Conservation (phyloP, 2,888 invertebrate species). For the Drosophila parthenogenetica region DNA sequence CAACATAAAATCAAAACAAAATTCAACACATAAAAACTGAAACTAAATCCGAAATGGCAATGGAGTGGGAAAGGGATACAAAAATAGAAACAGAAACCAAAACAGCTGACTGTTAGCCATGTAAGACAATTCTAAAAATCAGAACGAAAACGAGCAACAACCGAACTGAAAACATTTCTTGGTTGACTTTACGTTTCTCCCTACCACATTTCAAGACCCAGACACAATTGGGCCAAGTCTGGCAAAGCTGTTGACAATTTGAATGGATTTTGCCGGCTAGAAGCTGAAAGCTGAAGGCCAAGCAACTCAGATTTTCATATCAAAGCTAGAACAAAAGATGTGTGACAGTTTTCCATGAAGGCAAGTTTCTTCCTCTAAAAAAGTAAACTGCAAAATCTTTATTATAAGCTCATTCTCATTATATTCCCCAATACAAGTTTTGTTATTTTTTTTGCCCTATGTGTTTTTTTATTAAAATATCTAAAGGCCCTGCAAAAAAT, state of each 20-base stretch:
- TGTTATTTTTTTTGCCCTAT: slow-evolving; percentile 1
- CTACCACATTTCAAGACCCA: slow-evolving; percentile 6
- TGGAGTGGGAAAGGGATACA: not conserved
- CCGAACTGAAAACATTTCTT: slow-evolving; percentile 13
- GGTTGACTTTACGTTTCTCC: slow-evolving; percentile 23
- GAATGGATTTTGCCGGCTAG: slow-evolving; percentile 35
- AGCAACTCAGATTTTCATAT: slow-evolving; percentile 29
- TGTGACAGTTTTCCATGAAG: slow-evolving; percentile 32
- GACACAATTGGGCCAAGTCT: slow-evolving; percentile 64
- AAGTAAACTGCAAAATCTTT: slow-evolving; percentile 66
- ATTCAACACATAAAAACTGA: slow-evolving; percentile 41
- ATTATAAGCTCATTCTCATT: slow-evolving; percentile 52
- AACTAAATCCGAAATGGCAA: slow-evolving; percentile 13
- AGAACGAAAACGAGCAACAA: not conserved
- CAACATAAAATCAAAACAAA: slow-evolving; percentile 68
- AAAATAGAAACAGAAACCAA: slow-evolving; percentile 17
- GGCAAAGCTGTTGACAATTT: slow-evolving; percentile 71
- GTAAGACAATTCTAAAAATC: slow-evolving; percentile 19
- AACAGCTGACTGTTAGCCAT: slow-evolving; percentile 48
- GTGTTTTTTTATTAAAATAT: slow-evolving; percentile 1
- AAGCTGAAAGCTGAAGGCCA: slow-evolving; percentile 29
- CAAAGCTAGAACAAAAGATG: slow-evolving; percentile 58
- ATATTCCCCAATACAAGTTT: slow-evolving; percentile 5
- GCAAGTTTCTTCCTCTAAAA: slow-evolving; percentile 50
- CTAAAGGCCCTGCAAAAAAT: slow-evolving; percentile 52